phyloP scores from a whole-genome alignment of 2,888 invertebrate species.

The Latrodectus elegans region DNA sequence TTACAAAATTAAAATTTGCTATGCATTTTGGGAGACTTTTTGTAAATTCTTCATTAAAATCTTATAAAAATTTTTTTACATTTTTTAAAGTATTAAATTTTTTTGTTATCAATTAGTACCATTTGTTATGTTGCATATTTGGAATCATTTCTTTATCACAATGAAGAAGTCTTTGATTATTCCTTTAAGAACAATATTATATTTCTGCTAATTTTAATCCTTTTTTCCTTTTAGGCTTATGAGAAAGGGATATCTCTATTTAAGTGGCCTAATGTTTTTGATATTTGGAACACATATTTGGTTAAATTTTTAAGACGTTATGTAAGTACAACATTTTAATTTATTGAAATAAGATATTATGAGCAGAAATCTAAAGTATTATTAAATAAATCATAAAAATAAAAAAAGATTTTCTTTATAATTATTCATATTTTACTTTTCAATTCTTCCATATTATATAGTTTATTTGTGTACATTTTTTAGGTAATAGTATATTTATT shows the following conservation, averaged over 20 bases:
- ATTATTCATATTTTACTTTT: not conserved
- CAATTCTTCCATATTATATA: not conserved
- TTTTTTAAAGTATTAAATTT: not conserved
- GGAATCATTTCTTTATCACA: not conserved
- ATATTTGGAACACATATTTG: constrained; percentile 99
- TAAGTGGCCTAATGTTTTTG: constrained; percentile 99
- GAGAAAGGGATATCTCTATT: constrained; percentile 98
- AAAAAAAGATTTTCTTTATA: too few relatives aligned
- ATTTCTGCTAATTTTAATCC: not conserved
- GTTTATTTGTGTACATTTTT: not conserved
- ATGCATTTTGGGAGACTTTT: too few relatives aligned
- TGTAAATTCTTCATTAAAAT: not conserved
- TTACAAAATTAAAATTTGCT: too few relatives aligned
- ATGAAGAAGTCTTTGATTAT: not conserved
- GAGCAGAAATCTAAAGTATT: too few relatives aligned
- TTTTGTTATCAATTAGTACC: not conserved
- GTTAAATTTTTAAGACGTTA: constrained; percentile 97
- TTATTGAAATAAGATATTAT: too few relatives aligned
- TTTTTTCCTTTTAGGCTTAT: constrained; percentile 80
- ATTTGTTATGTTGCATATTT: not conserved
- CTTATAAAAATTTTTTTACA: not conserved
- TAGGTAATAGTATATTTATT: too few relatives aligned
- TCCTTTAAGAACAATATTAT: not conserved
- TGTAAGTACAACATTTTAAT: constrained; percentile 75
- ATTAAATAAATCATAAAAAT: too few relatives aligned